A percentile compares a stretch with the other conserved stretches of the same genome.
These are phyloP conservation scores for Nasonia oneida DNA, from an alignment of 2,888 invertebrate species.

Conservation along the genomic window DNA sequence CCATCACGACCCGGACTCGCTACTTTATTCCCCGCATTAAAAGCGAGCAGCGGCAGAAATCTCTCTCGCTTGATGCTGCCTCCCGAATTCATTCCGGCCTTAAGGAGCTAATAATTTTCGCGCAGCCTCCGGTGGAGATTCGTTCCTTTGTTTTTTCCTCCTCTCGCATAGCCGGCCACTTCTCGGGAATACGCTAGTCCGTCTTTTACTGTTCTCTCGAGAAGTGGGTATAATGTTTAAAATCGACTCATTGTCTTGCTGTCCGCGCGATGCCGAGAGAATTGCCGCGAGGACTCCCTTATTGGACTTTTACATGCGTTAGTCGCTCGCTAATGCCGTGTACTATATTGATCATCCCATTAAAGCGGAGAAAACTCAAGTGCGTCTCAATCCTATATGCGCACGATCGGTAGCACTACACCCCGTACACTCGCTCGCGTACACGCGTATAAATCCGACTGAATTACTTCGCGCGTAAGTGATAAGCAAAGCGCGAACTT, in stretches of 20 bases:
- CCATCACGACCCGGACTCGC: conserved; percentile 74
- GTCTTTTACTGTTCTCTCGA: conserved; percentile 10
- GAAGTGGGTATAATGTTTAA: conserved; percentile 21
- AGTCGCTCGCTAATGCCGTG: background rate
- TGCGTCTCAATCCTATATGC: background rate
- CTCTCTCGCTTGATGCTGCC: conserved; percentile 34
- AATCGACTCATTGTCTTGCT: conserved; percentile 56
- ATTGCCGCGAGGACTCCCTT: background rate
- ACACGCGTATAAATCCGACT: conserved; percentile 41
- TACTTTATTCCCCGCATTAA: conserved; percentile 76
- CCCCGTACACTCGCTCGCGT: background rate
- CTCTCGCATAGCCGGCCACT: background rate
- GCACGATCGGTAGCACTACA: conserved; percentile 33
- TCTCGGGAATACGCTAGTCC: background rate
- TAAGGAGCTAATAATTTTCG: conserved; percentile 60
- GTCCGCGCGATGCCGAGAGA: conserved; percentile 13
- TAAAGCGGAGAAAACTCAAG: background rate
- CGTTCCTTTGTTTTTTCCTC: conserved; percentile 13
- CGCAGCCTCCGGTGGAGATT: conserved; percentile 19
- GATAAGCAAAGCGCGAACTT: conserved; percentile 62
- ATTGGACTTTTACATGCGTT: background rate
- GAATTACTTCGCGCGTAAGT: conserved; percentile 34
- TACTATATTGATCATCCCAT: background rate
- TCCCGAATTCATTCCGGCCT: conserved; percentile 69
- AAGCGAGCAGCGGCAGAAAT: conserved; percentile 65